Conservation (phyloP, 2,888 invertebrate species). For the Lithophane semibrunnea region DNA sequence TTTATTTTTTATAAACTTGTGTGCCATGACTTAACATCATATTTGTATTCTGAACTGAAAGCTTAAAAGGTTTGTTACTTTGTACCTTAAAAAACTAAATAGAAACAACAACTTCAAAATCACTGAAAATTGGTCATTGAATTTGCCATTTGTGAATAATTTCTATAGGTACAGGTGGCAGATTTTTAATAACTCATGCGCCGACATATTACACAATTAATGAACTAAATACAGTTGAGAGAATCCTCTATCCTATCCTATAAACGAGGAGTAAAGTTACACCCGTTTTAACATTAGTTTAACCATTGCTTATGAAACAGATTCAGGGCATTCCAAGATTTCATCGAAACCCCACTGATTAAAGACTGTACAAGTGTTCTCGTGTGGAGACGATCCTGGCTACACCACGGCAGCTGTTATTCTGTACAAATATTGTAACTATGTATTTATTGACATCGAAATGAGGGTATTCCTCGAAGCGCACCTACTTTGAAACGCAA, state of each 20-base stretch:
- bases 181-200: background rate
- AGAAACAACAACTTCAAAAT: background rate
- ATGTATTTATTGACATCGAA: background rate
- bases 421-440: background rate
- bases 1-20: background rate
- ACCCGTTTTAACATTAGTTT: background rate
- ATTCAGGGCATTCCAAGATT: background rate
- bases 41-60: background rate
- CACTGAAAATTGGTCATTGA: too few relatives aligned
- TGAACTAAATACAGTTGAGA: background rate
- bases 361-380: background rate
- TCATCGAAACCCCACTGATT: too few relatives aligned
- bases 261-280: background rate
- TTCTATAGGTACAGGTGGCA: background rate
- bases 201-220: background rate
- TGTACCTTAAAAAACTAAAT: too few relatives aligned
- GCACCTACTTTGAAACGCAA: too few relatives aligned
- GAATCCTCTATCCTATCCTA: background rate
- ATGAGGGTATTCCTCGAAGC: too few relatives aligned
- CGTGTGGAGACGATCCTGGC: background rate
- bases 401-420: background rate
- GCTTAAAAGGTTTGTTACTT: too few relatives aligned
- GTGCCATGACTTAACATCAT: background rate
- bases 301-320: too few relatives aligned
- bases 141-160: too few relatives aligned